phyloP scores from a whole-genome alignment of 2,113 vertebrate genomes.

The Megalops atlanticus region DNA sequence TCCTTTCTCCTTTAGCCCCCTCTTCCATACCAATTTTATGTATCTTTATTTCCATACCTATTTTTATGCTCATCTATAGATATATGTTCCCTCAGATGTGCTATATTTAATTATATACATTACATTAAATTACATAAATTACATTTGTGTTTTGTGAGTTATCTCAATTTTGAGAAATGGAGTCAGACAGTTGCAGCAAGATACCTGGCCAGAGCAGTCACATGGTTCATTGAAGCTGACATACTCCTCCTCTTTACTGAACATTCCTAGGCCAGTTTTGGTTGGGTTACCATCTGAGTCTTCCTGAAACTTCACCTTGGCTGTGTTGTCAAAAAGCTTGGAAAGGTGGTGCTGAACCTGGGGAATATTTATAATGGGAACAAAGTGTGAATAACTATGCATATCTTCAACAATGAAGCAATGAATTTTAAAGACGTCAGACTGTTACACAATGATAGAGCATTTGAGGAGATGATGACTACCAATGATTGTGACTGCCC shows the following conservation, averaged over 20 bases:
- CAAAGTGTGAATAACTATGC: conserved; percentile 20
- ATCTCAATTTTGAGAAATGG: background rate
- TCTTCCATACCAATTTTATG: background rate
- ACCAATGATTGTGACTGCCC: conserved; percentile 54
- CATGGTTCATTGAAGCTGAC: conserved; percentile 84
- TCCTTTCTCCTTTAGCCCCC: background rate
- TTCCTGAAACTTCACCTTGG: conserved; percentile 80
- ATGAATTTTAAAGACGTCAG: background rate
- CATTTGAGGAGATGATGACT: background rate
- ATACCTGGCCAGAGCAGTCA: conserved; percentile 90
- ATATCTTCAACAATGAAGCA: background rate
- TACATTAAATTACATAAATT: no score
- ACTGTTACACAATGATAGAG: background rate
- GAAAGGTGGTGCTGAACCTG: conserved; percentile 91
- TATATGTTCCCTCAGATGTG: no score
- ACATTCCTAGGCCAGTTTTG: conserved; percentile 86
- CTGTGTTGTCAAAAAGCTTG: conserved; percentile 93
- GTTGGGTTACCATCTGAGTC: conserved; percentile 69
- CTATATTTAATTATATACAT: no score
- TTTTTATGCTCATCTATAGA: no score
- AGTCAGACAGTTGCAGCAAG: background rate
- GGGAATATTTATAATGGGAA: conserved; percentile 11
- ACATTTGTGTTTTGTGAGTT: no score
- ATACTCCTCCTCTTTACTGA: conserved; percentile 91
- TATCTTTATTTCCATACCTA: no score